A percentile compares a stretch with the other conserved stretches of the same genome.
These are phyloP conservation scores for Lepidochitona cinerea DNA, from an alignment of 2,888 invertebrate species.

Conservation along the genomic window DNA sequence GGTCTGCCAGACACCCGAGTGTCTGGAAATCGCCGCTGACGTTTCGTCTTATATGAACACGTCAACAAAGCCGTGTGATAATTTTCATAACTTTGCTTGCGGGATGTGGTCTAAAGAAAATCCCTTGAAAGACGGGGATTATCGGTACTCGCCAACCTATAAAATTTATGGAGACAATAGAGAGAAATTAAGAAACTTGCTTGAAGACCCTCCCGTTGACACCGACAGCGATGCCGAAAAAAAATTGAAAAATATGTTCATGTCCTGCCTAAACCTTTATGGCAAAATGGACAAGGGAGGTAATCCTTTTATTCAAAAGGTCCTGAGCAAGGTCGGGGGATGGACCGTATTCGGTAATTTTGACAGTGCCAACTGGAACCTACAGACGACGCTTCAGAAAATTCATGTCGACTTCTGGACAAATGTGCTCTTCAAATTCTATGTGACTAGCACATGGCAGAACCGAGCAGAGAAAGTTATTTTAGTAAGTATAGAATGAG, in stretches of 20 bases:
- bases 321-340: neutral
- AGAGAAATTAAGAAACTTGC: neutral
- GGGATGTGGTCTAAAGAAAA: neutral
- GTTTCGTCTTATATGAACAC: neutral
- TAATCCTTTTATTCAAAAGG: neutral
- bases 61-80: slow-evolving; percentile 2
- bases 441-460: neutral
- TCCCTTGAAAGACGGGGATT: neutral
- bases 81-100: slow-evolving; percentile 7
- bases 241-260: slow-evolving; percentile 1
- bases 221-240: neutral
- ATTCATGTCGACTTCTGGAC: slow-evolving; percentile 57
- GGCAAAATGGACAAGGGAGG: neutral
- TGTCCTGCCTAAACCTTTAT: slow-evolving; percentile 2
- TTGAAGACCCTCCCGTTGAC: neutral
- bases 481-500: neutral
- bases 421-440: slow-evolving; percentile 42
- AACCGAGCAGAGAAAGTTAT: neutral
- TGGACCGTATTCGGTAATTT: slow-evolving; percentile 23
- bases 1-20: neutral
- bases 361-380: slow-evolving; percentile 27
- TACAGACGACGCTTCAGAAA: slow-evolving; percentile 41
- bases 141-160: neutral
- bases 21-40: neutral
- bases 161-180: neutral